Evolutionary conservation across 2,797 vertebrate species (phyloP).

Genomic region (Hemibagrus guttatus): DNA sequence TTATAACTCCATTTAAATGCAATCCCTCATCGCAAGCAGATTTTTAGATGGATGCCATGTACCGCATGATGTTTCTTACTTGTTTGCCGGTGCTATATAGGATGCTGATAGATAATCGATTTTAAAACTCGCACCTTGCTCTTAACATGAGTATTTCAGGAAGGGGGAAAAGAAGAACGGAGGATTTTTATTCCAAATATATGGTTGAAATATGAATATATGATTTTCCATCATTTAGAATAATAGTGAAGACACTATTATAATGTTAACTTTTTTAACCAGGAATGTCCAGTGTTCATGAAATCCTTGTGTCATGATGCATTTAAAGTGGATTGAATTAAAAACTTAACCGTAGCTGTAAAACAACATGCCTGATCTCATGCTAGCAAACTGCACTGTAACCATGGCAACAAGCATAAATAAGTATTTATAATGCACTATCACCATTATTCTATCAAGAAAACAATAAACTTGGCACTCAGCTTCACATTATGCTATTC

Average conservation of each 20-base stretch:
- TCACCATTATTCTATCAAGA: conserved; percentile 18
- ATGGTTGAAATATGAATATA: neutral
- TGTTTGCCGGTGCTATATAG: conserved; percentile 16
- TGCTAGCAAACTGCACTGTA: neutral
- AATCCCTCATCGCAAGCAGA: neutral
- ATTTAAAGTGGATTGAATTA: neutral
- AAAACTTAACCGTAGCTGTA: neutral
- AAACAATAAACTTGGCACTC: conserved; percentile 1
- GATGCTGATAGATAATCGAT: conserved; percentile 26
- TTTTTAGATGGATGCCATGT: neutral
- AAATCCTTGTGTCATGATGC: neutral
- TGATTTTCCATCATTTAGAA: neutral
- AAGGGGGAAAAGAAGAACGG: neutral
- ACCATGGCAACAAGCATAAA: conserved; percentile 1
- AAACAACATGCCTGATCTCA: neutral
- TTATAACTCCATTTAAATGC: neutral
- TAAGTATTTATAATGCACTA: conserved; percentile 6
- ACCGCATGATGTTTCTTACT: conserved; percentile 8
- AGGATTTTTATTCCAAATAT: neutral
- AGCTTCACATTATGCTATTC: neutral
- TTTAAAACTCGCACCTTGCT: conserved; percentile 23
- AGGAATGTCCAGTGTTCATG: neutral
- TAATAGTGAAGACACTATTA: neutral
- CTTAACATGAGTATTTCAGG: conserved; percentile 30
- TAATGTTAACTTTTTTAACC: neutral